Base-by-base conservation (phyloP, 2,113 vertebrate genomes). In the Labrus mixtus region DNA sequence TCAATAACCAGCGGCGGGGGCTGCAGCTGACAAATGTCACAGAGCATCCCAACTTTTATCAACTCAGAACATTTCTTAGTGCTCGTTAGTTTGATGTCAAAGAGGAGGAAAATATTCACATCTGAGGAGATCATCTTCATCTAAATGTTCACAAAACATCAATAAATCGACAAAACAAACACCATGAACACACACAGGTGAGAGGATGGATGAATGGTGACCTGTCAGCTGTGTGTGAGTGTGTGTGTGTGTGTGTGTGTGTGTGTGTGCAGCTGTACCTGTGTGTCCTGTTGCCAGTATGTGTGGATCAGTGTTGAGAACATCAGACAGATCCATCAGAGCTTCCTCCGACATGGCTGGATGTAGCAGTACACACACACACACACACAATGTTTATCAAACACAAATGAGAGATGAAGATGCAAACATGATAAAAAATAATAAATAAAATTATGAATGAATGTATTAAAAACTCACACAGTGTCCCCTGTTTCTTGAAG, bases 271-370 rank as follows among this genome's bases (percentile, higher is more conserved):
- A 56, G 37, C 37, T 29, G 16, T 92, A 91, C 89, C 90, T 90
- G 89, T 20, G 78, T 79, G 86, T 90, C 86, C 90, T 3, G 81
- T 84, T 0, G 77, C 97, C 90, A 99, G 95, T 79, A 99, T 96
- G 90, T 99, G 97, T 80, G 98, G 96, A 11, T 98, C 96, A 22
- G 96, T 97, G 83, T 95, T 97, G 76, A 99, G 94, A 73, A 99
- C 96, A 76, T 97, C 95, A 12, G 96, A 97, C 78, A 99, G 95
- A 88, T 97, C 97, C 74, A 95, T 91, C 50, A 99, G 93, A 48
- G 95, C 93, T 64, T 97, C 97, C 0, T 96, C 96, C 0, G 95
- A 87, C 79, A 93, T 79, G 89, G 94, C 97, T 98, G 93, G n/a
- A 82, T 56, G 76, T 19, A 16, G 0, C 78, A 84, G 76, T 53